These are phyloP conservation scores for Stenoptilia bipunctidactyla DNA, from an alignment of 2,888 invertebrate genomes.

Conservation along the genomic window DNA sequence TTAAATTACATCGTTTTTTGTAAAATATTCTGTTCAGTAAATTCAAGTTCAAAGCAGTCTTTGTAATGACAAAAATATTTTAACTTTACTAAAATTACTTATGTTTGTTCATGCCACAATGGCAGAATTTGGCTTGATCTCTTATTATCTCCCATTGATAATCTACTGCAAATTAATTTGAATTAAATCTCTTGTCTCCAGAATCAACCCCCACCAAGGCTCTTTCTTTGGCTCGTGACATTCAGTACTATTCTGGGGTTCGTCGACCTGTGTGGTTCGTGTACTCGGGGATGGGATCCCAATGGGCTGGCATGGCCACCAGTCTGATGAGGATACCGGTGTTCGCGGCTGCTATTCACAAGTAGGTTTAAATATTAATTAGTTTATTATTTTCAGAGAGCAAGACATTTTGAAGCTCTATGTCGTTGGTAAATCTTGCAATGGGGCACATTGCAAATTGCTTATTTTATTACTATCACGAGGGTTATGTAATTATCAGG, in stretches of 20 bases:
- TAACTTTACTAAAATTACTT: too few relatives aligned
- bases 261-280: conserved; percentile 87
- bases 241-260: conserved; percentile 73
- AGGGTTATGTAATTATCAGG: too few relatives aligned
- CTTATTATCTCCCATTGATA: too few relatives aligned
- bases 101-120: too few relatives aligned
- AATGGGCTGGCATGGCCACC: conserved; percentile 88
- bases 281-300: conserved; percentile 93
- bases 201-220: conserved; percentile 44
- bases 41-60: too few relatives aligned
- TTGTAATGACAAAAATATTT: too few relatives aligned
- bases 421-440: not conserved
- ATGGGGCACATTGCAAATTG: too few relatives aligned
- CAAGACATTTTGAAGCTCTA: not conserved
- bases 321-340: conserved; percentile 80
- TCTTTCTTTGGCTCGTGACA: conserved; percentile 49
- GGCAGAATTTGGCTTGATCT: too few relatives aligned
- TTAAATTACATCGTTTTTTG: too few relatives aligned
- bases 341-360: conserved; percentile 79
- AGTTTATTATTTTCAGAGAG: not conserved
- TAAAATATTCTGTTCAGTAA: too few relatives aligned
- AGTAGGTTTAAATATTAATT: conserved; percentile 32
- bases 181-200: conserved; percentile 16
- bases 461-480: too few relatives aligned
- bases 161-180: too few relatives aligned